Percentiles rank a stretch among this genome's conserved stretches.
Evolutionary conservation across 2,888 invertebrate genomes (phyloP).

Genomic region (Anorthoa munda): DNA sequence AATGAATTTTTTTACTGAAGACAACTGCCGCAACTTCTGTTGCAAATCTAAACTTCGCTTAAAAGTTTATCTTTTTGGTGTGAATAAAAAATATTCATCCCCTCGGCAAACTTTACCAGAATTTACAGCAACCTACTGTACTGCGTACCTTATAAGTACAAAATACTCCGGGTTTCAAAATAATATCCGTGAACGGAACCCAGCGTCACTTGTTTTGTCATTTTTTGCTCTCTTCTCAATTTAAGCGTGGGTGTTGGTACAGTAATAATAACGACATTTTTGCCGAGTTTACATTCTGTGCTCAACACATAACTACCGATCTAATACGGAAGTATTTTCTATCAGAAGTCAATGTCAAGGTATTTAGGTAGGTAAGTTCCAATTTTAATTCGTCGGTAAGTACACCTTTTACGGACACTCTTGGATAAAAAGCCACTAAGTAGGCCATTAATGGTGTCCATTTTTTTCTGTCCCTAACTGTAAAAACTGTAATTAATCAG

Average conservation of each 20-base stretch:
- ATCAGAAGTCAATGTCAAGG: neutral
- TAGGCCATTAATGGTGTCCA: neutral
- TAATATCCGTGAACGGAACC: constrained; percentile 53
- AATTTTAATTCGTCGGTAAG: constrained; percentile 1
- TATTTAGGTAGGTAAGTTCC: neutral
- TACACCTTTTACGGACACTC: neutral
- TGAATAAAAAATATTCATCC: too few species aligned
- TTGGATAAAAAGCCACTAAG: neutral
- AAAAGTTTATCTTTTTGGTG: too few species aligned
- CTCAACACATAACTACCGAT: neutral
- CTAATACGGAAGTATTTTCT: neutral
- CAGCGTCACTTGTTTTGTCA: constrained; percentile 15
- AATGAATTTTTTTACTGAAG: neutral
- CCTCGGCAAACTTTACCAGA: too few species aligned
- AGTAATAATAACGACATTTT: constrained; percentile 72
- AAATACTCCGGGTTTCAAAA: neutral
- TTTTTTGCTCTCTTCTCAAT: constrained; percentile 62
- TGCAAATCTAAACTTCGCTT: neutral
- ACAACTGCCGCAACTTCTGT: neutral
- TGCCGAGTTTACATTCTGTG: constrained; percentile 49
- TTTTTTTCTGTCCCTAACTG: constrained; percentile 35
- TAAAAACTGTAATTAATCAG: constrained; percentile 42
- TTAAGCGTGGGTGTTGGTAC: constrained; percentile 67
- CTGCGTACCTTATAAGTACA: too few species aligned
- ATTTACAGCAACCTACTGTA: too few species aligned